Percentiles rank a stretch among this genome's conserved stretches.
Evolutionary conservation across 2,888 invertebrate genomes (phyloP).

Genomic region (Pachliopta kotzebuea): DNA sequence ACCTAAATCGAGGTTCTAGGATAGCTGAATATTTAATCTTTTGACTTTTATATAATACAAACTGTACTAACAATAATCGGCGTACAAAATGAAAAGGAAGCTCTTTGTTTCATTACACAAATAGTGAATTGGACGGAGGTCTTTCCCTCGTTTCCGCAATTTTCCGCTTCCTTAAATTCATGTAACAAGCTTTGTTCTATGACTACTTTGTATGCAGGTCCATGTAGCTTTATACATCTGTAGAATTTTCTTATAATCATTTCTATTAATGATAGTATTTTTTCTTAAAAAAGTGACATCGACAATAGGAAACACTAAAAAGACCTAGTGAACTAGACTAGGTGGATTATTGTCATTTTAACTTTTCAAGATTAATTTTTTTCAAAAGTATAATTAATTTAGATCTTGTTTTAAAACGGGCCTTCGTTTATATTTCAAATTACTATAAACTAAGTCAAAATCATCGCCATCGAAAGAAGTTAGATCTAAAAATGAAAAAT

Average conservation of each 20-base stretch:
- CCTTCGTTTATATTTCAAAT: not conserved
- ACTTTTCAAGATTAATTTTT: no score
- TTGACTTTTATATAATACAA: not conserved
- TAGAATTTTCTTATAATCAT: constrained; percentile 11
- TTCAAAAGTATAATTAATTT: no score
- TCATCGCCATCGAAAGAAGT: not conserved
- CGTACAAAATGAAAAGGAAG: constrained; percentile 20
- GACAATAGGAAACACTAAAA: no score
- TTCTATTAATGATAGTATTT: not conserved
- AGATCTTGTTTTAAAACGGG: not conserved
- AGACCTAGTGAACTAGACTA: no score
- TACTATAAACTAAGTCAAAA: not conserved
- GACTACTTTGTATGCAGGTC: constrained; percentile 24
- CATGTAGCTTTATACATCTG: not conserved
- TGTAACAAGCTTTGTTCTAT: constrained; percentile 25
- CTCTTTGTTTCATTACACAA: not conserved
- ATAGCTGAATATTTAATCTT: not conserved
- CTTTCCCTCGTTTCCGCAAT: constrained; percentile 17
- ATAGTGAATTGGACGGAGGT: constrained; percentile 19
- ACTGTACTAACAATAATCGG: not conserved
- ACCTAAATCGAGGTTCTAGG: not conserved
- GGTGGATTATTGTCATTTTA: no score
- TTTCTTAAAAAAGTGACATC: no score
- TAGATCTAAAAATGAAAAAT: not conserved
- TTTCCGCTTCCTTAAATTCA: constrained; percentile 25